Evolutionary conservation across 2,888 invertebrate genomes (phyloP).

Genomic region (Acanthoscelides obtectus): DNA sequence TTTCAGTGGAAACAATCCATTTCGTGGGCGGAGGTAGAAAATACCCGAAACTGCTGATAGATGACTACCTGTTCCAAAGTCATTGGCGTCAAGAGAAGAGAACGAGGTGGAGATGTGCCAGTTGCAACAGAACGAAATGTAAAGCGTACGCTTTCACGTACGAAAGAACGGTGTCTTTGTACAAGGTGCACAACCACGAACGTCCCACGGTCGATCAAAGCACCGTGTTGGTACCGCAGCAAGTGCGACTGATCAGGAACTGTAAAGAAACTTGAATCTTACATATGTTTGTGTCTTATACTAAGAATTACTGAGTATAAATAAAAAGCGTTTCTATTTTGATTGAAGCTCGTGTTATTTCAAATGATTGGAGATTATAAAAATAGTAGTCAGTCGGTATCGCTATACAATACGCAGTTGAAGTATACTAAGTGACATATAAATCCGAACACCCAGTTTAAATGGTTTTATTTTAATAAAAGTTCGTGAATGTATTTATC

Average conservation of each 20-base stretch:
- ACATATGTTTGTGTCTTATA: too few relatives aligned
- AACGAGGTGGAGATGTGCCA: slow-evolving; percentile 25
- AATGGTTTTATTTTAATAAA: too few relatives aligned
- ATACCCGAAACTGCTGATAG: slow-evolving; percentile 27
- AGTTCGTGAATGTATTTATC: too few relatives aligned
- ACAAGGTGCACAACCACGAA: slow-evolving; percentile 14
- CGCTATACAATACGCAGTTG: too few relatives aligned
- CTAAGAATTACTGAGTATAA: too few relatives aligned
- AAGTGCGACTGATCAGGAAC: slow-evolving; percentile 16
- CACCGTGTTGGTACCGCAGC: slow-evolving; percentile 7
- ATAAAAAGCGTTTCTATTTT: too few relatives aligned
- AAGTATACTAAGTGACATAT: too few relatives aligned
- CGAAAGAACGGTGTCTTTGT: slow-evolving; percentile 12
- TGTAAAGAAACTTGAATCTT: too few relatives aligned
- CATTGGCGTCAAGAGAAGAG: slow-evolving; percentile 17
- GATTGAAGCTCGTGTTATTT: too few relatives aligned
- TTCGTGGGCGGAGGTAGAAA: slow-evolving; percentile 25
- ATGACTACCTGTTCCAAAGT: slow-evolving; percentile 24
- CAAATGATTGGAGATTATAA: too few relatives aligned
- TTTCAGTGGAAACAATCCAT: slow-evolving; percentile 22
- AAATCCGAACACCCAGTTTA: too few relatives aligned
- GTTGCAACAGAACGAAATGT: slow-evolving; percentile 18
- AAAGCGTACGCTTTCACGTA: slow-evolving; percentile 16
- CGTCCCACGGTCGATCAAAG: background rate
- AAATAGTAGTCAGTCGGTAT: too few relatives aligned